Conservation (phyloP, 1,140 invertebrate species). For the Drosophila sp. region DNA sequence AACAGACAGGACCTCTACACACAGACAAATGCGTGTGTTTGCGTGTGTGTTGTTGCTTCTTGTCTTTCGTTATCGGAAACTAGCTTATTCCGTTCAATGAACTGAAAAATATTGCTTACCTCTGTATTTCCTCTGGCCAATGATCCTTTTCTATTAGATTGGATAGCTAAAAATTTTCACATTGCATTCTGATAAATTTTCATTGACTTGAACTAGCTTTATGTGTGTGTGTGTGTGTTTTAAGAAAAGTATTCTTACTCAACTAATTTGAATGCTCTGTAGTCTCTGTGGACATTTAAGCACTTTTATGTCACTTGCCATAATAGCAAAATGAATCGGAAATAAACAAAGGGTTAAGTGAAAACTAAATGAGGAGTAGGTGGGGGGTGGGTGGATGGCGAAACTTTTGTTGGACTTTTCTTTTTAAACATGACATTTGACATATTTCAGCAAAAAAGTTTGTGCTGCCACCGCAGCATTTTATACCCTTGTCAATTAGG, state of each 20-base stretch:
- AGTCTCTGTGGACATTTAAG: constrained; percentile 28
- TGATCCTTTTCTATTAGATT: constrained; percentile 39
- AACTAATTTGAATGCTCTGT: constrained; percentile 32
- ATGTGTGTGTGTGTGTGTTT: too few relatives aligned
- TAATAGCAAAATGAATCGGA: not conserved
- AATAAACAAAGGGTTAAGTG: constrained; percentile 31
- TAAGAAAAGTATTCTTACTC: not conserved
- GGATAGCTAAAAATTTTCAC: constrained; percentile 36
- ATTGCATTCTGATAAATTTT: constrained; percentile 62
- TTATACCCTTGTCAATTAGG: constrained; percentile 77
- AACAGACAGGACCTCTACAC: constrained; percentile 28
- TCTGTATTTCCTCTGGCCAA: constrained; percentile 47
- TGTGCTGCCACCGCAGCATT: constrained; percentile 63
- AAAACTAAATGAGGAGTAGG: constrained; percentile 26
- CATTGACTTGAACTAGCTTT: constrained; percentile 23
- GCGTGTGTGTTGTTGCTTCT: constrained; percentile 20
- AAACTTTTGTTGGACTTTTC: constrained; percentile 36
- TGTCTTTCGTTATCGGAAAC: constrained; percentile 71
- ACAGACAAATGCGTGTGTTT: constrained; percentile 20
- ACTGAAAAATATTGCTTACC: constrained; percentile 80
- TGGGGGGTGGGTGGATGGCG: not conserved
- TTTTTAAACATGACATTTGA: constrained; percentile 67
- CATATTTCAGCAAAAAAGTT: constrained; percentile 70
- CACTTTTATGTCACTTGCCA: constrained; percentile 54
- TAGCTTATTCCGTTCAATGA: constrained; percentile 81